phyloP scores from a whole-genome alignment of 2,888 invertebrate genomes.

The Chesias legatella region DNA sequence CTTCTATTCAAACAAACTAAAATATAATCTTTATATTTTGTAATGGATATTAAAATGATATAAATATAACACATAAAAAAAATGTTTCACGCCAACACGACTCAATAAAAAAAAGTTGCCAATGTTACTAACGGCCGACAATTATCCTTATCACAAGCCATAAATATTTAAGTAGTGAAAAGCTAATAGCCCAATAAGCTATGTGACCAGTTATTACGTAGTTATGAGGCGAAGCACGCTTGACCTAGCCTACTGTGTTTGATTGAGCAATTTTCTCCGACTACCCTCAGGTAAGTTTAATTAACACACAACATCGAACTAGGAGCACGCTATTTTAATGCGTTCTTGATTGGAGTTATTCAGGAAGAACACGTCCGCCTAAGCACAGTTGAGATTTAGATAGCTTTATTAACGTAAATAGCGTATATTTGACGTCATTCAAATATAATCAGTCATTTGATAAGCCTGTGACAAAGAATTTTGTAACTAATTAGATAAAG shows the following conservation, averaged over 20 bases:
- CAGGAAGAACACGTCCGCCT: background rate
- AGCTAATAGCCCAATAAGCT: conserved; percentile 53
- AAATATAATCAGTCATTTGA: no score
- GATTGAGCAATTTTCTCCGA: conserved; percentile 65
- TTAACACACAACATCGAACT: conserved; percentile 49
- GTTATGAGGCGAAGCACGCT: conserved; percentile 57
- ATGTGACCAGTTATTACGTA: conserved; percentile 49
- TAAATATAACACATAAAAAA: background rate
- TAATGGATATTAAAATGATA: no score
- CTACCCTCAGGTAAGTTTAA: conserved; percentile 41
- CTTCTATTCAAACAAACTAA: no score
- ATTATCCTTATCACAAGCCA: conserved; percentile 38
- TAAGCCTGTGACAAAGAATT: no score
- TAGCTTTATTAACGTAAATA: background rate
- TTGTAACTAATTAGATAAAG: no score
- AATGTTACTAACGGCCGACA: conserved; percentile 19
- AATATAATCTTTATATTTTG: no score
- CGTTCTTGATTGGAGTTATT: conserved; percentile 21
- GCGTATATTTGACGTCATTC: no score
- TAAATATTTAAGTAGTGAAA: conserved; percentile 56
- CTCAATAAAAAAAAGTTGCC: conserved; percentile 1
- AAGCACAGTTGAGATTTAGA: no score
- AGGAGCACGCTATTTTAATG: conserved; percentile 31
- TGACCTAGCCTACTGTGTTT: conserved; percentile 44
- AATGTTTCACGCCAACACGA: no score